Evolutionary conservation across 2,797 vertebrate species (phyloP).

Genomic region (Mormyrus proboscirostris): DNA sequence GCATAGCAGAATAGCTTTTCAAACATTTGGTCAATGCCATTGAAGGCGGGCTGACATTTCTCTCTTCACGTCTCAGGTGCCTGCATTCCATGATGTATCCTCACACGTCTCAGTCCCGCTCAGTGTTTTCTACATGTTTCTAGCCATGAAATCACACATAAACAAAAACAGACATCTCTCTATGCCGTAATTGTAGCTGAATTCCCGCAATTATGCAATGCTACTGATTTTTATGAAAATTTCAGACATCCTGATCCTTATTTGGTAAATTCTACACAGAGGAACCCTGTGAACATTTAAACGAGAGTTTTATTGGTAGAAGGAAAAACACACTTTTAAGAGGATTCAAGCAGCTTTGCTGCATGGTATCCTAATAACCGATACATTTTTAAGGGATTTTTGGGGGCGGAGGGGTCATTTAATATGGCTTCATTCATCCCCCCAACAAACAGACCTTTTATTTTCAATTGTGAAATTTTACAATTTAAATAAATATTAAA

Average conservation of each 20-base stretch:
- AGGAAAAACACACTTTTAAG: background rate
- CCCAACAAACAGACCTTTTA: background rate
- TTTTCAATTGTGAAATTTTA: background rate
- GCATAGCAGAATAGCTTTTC: background rate
- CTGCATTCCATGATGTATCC: background rate
- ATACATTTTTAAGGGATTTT: background rate
- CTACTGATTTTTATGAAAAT: background rate
- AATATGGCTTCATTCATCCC: background rate
- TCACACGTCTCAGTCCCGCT: background rate
- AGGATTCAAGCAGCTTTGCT: background rate
- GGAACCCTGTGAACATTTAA: background rate
- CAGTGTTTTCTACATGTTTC: background rate
- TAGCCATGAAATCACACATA: background rate
- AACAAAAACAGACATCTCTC: background rate
- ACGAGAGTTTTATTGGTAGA: background rate
- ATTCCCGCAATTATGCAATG: background rate
- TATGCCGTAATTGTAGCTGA: background rate
- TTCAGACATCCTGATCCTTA: background rate
- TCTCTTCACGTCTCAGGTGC: background rate
- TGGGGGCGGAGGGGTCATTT: background rate
- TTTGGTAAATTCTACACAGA: background rate
- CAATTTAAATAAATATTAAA: background rate
- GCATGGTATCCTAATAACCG: background rate
- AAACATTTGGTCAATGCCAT: background rate
- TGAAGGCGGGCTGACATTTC: background rate